These are phyloP conservation scores for Pachycephala philippinensis DNA, from an alignment of 2,113 vertebrate genomes.

Conservation along the genomic window DNA sequence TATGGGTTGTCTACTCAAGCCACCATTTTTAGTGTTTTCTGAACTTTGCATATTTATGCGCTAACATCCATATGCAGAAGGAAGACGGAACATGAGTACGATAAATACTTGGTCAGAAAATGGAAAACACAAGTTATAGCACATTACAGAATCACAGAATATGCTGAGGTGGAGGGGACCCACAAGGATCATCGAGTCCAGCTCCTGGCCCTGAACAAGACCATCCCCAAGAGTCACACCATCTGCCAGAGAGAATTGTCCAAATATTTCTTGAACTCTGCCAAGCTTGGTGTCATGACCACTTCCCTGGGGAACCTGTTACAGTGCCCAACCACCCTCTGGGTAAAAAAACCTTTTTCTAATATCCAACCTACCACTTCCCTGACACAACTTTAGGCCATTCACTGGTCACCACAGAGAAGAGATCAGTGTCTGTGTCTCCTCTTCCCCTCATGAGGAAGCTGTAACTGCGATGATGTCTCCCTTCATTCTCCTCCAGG, in stretches of 20 bases:
- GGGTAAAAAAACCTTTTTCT: neutral
- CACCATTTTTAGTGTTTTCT: neutral
- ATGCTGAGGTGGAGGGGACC: neutral
- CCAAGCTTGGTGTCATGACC: neutral
- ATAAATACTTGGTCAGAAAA: neutral
- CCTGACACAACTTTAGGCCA: neutral
- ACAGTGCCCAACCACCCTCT: fast-evolving
- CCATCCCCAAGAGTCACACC: neutral
- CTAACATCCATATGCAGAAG: neutral
- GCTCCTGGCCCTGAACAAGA: too few species aligned
- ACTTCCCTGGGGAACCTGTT: neutral
- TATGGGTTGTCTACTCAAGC: neutral
- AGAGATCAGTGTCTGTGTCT: neutral
- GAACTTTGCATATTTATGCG: neutral
- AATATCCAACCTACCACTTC: neutral
- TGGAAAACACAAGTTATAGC: neutral
- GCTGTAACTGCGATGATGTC: fast-evolving
- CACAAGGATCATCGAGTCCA: neutral
- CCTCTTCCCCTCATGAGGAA: fast-evolving
- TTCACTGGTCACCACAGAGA: neutral
- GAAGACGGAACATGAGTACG: neutral
- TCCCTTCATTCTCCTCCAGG: neutral
- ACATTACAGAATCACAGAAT: neutral
- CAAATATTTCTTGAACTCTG: neutral
- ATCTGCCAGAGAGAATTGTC: neutral